Evolutionary conservation across 2,113 vertebrate species (phyloP).

Genomic region (Micromys minutus): DNA sequence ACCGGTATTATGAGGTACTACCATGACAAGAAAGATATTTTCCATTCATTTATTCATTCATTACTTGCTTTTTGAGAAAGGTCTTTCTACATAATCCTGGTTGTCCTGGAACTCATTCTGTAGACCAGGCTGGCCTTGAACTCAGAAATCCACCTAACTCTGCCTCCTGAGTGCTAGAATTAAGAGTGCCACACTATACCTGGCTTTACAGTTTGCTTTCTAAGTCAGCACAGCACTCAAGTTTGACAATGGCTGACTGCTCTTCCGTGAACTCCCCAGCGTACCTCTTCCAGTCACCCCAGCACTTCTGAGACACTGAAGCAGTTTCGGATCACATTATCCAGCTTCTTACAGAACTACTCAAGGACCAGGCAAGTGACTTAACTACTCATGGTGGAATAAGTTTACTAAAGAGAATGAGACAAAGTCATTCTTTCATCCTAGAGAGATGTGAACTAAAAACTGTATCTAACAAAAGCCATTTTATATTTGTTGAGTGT

Average conservation of each 20-base stretch:
- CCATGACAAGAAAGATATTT: slow-evolving; percentile 51
- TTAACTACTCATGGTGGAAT: not conserved
- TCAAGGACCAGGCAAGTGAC: slow-evolving; percentile 3
- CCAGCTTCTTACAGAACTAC: not conserved
- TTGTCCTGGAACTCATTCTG: not conserved
- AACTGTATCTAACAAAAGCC: slow-evolving; percentile 4
- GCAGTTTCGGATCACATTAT: not conserved
- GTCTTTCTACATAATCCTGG: not conserved
- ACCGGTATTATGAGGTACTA: slow-evolving; percentile 29
- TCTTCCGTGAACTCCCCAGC: not conserved
- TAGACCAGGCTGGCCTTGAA: not conserved
- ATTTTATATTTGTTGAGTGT: not conserved
- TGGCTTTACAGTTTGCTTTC: not conserved
- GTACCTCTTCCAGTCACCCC: not conserved
- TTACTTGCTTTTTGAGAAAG: not conserved
- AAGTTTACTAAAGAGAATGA: not conserved
- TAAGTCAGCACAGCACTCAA: slow-evolving; percentile 25
- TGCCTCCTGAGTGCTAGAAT: not conserved
- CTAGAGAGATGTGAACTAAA: slow-evolving; percentile 10
- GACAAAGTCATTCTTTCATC: slow-evolving; percentile 23
- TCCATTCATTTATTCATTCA: slow-evolving; percentile 9
- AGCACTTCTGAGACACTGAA: not conserved
- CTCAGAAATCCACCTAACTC: not conserved
- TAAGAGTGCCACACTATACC: not conserved
- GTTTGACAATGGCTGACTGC: not conserved